phyloP scores from a whole-genome alignment of 64 coral and sea anemone species.

The Pachyseris speciosa region DNA sequence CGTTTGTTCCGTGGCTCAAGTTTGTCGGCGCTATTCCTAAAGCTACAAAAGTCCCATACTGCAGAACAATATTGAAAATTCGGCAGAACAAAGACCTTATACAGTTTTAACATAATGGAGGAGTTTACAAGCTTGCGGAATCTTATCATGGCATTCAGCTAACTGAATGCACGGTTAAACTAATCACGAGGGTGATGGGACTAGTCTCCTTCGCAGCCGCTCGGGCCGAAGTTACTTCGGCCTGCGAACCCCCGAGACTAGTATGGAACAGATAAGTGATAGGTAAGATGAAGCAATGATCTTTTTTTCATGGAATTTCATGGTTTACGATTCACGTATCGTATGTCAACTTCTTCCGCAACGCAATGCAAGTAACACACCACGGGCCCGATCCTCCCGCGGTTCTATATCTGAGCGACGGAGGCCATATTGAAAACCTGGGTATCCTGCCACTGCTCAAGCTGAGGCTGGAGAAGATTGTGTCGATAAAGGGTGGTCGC shows the following conservation, averaged over 20 bases:
- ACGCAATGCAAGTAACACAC: conserved; percentile 20
- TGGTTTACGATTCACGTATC: conserved; percentile 42
- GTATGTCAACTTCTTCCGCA: conserved; percentile 10
- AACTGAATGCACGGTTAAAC: too few relatives aligned
- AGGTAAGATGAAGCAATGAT: too few relatives aligned
- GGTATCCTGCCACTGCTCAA: conserved; percentile 65
- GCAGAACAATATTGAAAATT: conserved; percentile 30
- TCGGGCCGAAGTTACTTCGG: too few relatives aligned
- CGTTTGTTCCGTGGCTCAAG: conserved; percentile 13
- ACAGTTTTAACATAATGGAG: conserved; percentile 12
- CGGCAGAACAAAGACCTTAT: conserved; percentile 31
- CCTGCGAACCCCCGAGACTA: too few relatives aligned
- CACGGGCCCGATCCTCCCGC: conserved; percentile 36
- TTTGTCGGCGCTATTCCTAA: conserved; percentile 36
- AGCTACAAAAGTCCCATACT: conserved; percentile 53
- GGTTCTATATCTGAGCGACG: conserved; percentile 57
- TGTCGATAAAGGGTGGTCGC: conserved; percentile 20
- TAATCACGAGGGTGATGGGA: too few relatives aligned
- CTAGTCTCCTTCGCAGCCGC: too few relatives aligned
- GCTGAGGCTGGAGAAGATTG: conserved; percentile 51
- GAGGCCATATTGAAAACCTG: conserved; percentile 67
- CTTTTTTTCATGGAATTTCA: too few relatives aligned
- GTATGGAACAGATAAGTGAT: too few relatives aligned
- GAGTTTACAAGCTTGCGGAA: not conserved
- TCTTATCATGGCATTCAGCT: not conserved